phyloP scores from a whole-genome alignment of 2,888 invertebrate species.

The Leptodirus hochenwartii region DNA sequence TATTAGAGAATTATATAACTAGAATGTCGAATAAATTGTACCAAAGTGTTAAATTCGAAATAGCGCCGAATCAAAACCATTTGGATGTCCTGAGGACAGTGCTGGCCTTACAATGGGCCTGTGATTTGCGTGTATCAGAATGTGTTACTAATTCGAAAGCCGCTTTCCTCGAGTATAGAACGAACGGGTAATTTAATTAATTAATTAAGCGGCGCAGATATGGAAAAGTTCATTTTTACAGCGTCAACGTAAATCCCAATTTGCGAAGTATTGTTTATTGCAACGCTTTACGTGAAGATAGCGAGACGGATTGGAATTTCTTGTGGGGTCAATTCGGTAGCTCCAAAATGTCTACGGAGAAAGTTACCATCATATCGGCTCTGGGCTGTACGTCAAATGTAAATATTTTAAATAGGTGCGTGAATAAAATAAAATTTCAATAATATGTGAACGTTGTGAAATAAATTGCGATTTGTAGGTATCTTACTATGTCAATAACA shows the following conservation, averaged over 20 bases:
- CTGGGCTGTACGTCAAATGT: slow-evolving; percentile 46
- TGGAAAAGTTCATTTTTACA: no score
- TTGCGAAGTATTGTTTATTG: slow-evolving; percentile 58
- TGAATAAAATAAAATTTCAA: no score
- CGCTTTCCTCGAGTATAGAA: no score
- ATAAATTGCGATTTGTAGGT: slow-evolving; percentile 12
- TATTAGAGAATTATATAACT: no score
- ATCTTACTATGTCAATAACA: slow-evolving; percentile 16
- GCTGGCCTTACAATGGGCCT: slow-evolving; percentile 42
- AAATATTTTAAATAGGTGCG: slow-evolving; percentile 34
- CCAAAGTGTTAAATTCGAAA: no score
- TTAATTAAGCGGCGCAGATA: no score
- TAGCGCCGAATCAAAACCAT: slow-evolving; percentile 17
- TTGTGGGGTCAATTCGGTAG: slow-evolving; percentile 34
- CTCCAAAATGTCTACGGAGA: slow-evolving; percentile 48
- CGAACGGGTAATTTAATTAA: no score
- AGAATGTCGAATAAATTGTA: no score
- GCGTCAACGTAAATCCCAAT: slow-evolving; percentile 43
- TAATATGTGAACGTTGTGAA: no score
- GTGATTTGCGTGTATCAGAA: slow-evolving; percentile 37
- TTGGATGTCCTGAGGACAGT: slow-evolving; percentile 39
- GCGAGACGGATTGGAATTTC: slow-evolving; percentile 38
- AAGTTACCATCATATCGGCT: slow-evolving; percentile 40
- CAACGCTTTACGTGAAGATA: slow-evolving; percentile 46
- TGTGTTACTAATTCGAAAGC: slow-evolving; percentile 33